Evolutionary conservation across 2,888 invertebrate species (phyloP), one percentile per base, ranked within the genome.

Genomic region (Sarcophaga subvicina): DNA sequence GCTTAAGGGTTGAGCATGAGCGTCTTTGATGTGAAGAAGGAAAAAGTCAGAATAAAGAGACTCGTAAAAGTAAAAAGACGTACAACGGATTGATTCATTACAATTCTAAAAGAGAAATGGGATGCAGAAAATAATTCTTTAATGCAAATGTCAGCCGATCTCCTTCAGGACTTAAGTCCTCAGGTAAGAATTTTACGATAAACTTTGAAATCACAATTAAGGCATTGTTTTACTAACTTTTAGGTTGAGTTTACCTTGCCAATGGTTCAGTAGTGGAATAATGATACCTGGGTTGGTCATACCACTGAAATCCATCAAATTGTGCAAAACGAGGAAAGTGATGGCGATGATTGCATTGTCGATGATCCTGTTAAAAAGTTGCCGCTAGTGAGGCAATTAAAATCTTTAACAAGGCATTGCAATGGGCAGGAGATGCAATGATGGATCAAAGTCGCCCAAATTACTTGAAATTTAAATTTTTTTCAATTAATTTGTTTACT

Each of bases 261-360:
- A 27, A 27, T 27, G 4, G 27, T 27, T 27, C 27, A 27, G 4
- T 3, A 5, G 79, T 85, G 49, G 73, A 80, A 80, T 76, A 73
- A 85, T 54, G 73, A 85, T 80, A 64, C 59, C 71, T 81, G 76
- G 69, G 69, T 66, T 77, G 69, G 78, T 78, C 54, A 69, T 20
- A 20, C 0, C 20, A 20, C 20, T 20, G 37, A 77, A 54, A 84
- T 69, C 45, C 20, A 72, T 80, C 80, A 85, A 85, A 64, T 64
- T 77, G 80, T 64, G 27, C 64, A 66, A 59, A 63, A 78, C 67
- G 71, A 72, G 67, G 78, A 62, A 75, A 83, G 49, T 27, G 66
- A 66, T 2, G 62, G 76, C 69, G 70, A 77, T 77, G 69, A 70
- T 69, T 70, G 71, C 49, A 62, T 82, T 59, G 82, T 62, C 54